Conservation (phyloP, 2,888 invertebrate genomes). For the Andrena bucephala region DNA sequence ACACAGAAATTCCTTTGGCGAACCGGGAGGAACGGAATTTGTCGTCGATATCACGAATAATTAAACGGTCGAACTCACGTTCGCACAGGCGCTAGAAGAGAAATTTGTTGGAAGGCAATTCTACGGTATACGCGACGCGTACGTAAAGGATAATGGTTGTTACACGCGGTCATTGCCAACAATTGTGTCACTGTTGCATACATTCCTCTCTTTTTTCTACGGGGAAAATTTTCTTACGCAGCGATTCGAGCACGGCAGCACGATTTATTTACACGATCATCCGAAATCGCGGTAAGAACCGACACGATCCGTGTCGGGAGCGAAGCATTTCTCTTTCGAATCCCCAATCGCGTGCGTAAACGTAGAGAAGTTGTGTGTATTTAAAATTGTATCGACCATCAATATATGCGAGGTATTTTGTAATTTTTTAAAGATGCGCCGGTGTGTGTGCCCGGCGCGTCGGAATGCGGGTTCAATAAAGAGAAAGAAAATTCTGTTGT, state of each 20-base stretch:
- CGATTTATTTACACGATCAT: not conserved
- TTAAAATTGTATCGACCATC: constrained; percentile 42
- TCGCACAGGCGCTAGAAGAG: constrained; percentile 29
- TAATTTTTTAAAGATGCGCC: constrained; percentile 75
- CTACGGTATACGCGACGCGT: constrained; percentile 30
- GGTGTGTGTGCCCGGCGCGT: constrained; percentile 56
- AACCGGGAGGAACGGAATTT: constrained; percentile 26
- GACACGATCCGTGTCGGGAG: too few species aligned
- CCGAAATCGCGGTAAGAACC: not conserved
- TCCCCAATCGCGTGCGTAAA: constrained; percentile 19
- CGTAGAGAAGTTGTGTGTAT: constrained; percentile 53
- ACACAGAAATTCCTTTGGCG: constrained; percentile 32
- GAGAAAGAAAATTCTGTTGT: constrained; percentile 67
- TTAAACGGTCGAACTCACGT: constrained; percentile 29
- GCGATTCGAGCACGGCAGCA: not conserved
- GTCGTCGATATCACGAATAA: constrained; percentile 24
- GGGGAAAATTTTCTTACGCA: constrained; percentile 54
- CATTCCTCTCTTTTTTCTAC: constrained; percentile 71
- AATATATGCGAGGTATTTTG: constrained; percentile 72
- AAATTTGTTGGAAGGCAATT: constrained; percentile 35
- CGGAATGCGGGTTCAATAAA: constrained; percentile 73
- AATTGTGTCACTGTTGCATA: constrained; percentile 65
- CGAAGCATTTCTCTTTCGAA: constrained; percentile 27
- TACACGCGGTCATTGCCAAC: constrained; percentile 63
- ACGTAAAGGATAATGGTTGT: constrained; percentile 57